Base-by-base conservation (phyloP, 2,113 vertebrate genomes). In the Gulo gulo region DNA sequence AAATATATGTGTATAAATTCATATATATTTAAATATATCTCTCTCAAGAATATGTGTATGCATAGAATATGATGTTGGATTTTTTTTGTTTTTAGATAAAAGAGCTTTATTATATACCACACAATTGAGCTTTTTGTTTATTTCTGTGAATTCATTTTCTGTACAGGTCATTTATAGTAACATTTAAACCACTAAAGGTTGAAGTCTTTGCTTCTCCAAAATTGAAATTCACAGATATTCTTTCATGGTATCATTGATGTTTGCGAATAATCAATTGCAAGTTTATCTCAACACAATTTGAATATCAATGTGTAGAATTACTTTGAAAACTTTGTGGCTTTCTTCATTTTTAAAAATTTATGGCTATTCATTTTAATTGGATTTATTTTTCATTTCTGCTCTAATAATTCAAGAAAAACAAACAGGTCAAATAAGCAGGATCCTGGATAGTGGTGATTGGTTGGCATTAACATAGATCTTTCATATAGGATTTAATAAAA, bases 401-500 rank as follows among this genome's bases (percentile, higher is more conserved):
- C 26, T 87, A 63, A 88, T 57, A 42, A 63, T 85, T 89, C 13
- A 95, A 91, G 88, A 61, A 81, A 39, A 59, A 24, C 65, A 18
- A 24, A 80, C 8, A 65, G 13, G 52, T 84, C 45, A 42, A 4
- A 10, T 73, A 31, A 9, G 18, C 31, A 57, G 80, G 59, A 96
- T 94, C 80, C 79, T 69, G 82, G 59, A 45, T 50, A 97, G 82
- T 80, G 20, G 20, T 97, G 92, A 69, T 57, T 96, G 36, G 18
- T 67, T 98, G 87, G 81, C 82, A 84, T 97, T 91, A 91, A 29
- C 55, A 55, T 82, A 34, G 18, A 89, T 89, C 95, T 93, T 98
- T 94, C 95, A 91, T 74, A n/a, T 83, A 83, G 82, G 34, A 95
- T 97, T 96, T 98, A 98, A 90, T 96, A 95, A 96, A 94, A 98